phyloP scores from a whole-genome alignment of 2,888 invertebrate species.

The Limenitis camilla region DNA sequence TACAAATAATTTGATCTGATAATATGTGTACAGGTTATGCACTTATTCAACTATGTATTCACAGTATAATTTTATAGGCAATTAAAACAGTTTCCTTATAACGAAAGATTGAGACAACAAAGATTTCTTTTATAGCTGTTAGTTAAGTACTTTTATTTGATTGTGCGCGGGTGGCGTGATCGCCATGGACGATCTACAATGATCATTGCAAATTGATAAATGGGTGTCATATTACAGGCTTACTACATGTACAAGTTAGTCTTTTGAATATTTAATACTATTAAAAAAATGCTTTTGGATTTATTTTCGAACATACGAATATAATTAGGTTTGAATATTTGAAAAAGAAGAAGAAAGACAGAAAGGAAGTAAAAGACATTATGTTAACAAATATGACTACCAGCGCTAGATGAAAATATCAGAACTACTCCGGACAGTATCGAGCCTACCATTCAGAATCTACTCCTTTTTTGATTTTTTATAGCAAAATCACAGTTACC shows the following conservation, averaged over 20 bases:
- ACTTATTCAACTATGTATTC: too few species aligned
- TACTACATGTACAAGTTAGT: not conserved
- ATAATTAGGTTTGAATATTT: too few species aligned
- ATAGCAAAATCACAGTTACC: too few species aligned
- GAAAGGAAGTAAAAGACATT: too few species aligned
- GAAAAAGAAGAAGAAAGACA: too few species aligned
- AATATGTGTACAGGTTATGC: too few species aligned
- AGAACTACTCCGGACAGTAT: too few species aligned
- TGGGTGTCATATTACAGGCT: slow-evolving; percentile 6
- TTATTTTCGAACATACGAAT: not conserved
- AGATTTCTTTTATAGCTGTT: not conserved
- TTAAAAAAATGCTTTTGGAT: not conserved
- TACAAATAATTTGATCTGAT: too few species aligned
- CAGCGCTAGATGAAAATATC: too few species aligned
- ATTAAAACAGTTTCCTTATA: not conserved
- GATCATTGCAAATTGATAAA: slow-evolving; percentile 19
- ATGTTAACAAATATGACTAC: too few species aligned
- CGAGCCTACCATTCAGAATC: too few species aligned
- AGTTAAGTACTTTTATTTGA: slow-evolving; percentile 10
- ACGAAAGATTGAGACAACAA: not conserved
- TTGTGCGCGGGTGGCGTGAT: slow-evolving; percentile 26
- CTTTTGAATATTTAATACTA: not conserved
- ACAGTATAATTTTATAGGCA: not conserved
- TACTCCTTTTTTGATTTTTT: too few species aligned
- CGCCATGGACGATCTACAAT: slow-evolving; percentile 20